Percentiles rank a stretch among this genome's conserved stretches.
Conservation (phyloP, 2,888 invertebrate genomes). For the Sesia bembeciformis region DNA sequence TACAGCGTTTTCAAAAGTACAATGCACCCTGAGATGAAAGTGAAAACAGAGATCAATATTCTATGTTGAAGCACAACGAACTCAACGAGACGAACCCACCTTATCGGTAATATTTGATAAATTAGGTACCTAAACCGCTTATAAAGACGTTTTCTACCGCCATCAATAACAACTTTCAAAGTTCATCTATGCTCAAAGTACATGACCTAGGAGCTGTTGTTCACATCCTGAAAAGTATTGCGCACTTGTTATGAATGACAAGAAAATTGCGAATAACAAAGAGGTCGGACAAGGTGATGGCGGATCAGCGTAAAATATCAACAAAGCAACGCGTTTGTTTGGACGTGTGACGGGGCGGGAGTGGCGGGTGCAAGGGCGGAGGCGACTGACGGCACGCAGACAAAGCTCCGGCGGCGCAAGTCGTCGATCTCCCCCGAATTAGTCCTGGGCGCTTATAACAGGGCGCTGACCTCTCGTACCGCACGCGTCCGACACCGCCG, state of each 20-base stretch:
- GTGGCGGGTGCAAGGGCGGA: slow-evolving; percentile 16
- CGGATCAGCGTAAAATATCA: slow-evolving; percentile 16
- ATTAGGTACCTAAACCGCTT: neutral
- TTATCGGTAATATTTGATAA: neutral
- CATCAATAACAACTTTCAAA: too few species aligned
- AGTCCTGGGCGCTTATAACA: slow-evolving; percentile 51
- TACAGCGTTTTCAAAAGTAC: slow-evolving; percentile 12
- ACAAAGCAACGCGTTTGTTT: slow-evolving; percentile 34
- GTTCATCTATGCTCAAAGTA: too few species aligned
- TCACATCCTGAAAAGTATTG: slow-evolving; percentile 4
- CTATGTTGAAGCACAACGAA: slow-evolving; percentile 32
- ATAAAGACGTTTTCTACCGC: too few species aligned
- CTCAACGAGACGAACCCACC: slow-evolving; percentile 9
- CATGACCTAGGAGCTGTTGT: too few species aligned
- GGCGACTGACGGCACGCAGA: slow-evolving; percentile 38
- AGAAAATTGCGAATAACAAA: slow-evolving; percentile 9
- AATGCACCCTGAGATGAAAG: slow-evolving; percentile 30
- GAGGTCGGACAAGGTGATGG: slow-evolving; percentile 14
- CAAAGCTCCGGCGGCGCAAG: slow-evolving; percentile 56
- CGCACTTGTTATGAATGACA: slow-evolving; percentile 16
- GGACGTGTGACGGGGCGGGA: slow-evolving; percentile 5
- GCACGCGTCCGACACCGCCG: slow-evolving; percentile 29
- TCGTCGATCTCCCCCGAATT: slow-evolving; percentile 73
- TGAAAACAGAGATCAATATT: slow-evolving; percentile 39
- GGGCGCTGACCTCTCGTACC: slow-evolving; percentile 60